A percentile compares a stretch with the other conserved stretches of the same genome.
These are phyloP conservation scores for Darevskia nairensis DNA, from an alignment of 2,797 vertebrate genomes.

Conservation along the genomic window DNA sequence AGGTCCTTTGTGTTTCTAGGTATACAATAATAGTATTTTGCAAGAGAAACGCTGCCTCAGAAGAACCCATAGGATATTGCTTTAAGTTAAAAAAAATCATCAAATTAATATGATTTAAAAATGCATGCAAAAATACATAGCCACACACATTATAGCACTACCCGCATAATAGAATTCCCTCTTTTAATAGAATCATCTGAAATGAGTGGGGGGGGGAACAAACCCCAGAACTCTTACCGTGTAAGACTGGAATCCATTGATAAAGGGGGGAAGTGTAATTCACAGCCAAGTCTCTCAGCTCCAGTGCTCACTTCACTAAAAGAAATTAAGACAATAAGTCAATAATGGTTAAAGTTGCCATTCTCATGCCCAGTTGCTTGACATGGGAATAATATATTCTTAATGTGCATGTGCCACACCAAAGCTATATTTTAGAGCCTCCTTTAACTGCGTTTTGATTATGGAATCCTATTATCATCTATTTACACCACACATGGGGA, in stretches of 20 bases:
- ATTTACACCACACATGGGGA: background rate
- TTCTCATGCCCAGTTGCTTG: background rate
- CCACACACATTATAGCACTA: background rate
- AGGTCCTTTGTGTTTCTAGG: background rate
- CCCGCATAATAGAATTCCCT: background rate
- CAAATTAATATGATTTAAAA: background rate
- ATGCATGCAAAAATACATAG: background rate
- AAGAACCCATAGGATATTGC: background rate
- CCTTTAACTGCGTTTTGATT: background rate
- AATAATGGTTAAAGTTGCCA: background rate
- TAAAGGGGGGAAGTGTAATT: slow-evolving; percentile 42
- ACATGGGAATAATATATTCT: background rate
- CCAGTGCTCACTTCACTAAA: slow-evolving; percentile 52
- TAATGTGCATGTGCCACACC: background rate
- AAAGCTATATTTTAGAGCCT: background rate
- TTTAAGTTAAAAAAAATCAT: background rate
- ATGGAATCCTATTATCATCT: background rate
- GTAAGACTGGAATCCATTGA: slow-evolving; percentile 50
- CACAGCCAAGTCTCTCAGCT: slow-evolving; percentile 32
- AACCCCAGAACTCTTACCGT: slow-evolving; percentile 68
- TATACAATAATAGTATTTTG: background rate
- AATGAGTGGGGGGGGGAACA: background rate
- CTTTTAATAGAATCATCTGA: slow-evolving; percentile 32
- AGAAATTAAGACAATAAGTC: slow-evolving; percentile 33
- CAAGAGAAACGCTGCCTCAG: background rate